A percentile compares a stretch with the other conserved stretches of the same genome.
Conservation (phyloP, 1,140 invertebrate genomes). For the Drosophila carrolli region DNA sequence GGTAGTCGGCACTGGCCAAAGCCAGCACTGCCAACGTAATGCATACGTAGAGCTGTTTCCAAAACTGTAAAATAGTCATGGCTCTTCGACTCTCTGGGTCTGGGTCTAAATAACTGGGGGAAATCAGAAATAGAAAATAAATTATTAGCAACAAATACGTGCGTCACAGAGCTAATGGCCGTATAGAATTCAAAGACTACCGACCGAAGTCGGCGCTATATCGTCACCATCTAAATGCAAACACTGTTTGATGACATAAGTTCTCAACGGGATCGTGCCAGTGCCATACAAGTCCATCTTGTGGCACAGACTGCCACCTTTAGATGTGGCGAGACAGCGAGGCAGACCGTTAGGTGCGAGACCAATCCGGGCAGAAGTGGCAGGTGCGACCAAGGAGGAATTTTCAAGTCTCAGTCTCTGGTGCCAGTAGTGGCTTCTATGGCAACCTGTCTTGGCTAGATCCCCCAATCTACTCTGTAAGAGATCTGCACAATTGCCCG, state of each 20-base stretch:
- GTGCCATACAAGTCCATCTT: slow-evolving; percentile 62
- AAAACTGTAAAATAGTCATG: slow-evolving; percentile 48
- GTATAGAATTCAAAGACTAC: not conserved
- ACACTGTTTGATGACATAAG: slow-evolving; percentile 60
- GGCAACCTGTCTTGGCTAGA: not conserved
- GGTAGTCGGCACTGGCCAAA: slow-evolving; percentile 50
- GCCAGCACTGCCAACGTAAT: slow-evolving; percentile 50
- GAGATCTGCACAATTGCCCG: no score
- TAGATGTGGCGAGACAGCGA: not conserved
- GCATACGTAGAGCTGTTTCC: slow-evolving; percentile 41
- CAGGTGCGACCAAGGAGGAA: not conserved
- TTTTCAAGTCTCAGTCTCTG: not conserved
- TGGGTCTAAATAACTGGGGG: not conserved
- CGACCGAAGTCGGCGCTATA: not conserved
- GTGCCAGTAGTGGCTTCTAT: not conserved
- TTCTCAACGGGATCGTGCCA: slow-evolving; percentile 49
- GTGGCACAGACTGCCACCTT: slow-evolving; percentile 8
- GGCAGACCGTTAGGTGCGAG: not conserved
- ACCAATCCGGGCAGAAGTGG: not conserved
- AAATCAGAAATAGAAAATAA: not conserved
- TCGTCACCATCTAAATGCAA: slow-evolving; percentile 50
- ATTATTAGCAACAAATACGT: not conserved
- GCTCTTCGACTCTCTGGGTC: slow-evolving; percentile 1
- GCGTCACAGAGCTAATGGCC: no score
- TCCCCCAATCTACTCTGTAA: not conserved